These are phyloP conservation scores for Balaeniceps rex DNA, from an alignment of 2,113 vertebrate genomes.

Conservation along the genomic window DNA sequence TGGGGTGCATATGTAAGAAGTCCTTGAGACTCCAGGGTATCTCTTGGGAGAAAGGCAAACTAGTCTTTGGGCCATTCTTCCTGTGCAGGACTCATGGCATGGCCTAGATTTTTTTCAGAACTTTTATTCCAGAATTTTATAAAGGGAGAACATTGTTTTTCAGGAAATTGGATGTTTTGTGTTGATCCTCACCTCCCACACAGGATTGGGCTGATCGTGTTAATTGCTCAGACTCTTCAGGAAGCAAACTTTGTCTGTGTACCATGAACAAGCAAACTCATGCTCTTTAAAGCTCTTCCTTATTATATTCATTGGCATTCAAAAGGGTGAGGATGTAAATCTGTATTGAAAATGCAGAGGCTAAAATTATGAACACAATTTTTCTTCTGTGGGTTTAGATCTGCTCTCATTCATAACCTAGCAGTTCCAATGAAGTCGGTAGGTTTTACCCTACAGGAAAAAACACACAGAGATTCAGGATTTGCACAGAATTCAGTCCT, in stretches of 20 bases:
- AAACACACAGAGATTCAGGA: background rate
- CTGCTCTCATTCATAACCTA: background rate
- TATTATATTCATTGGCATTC: background rate
- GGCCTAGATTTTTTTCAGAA: background rate
- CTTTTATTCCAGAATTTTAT: background rate
- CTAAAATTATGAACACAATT: background rate
- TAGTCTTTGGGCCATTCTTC: background rate
- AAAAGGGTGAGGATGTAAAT: background rate
- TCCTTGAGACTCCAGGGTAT: background rate
- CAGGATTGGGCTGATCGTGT: background rate
- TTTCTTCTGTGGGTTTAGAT: background rate
- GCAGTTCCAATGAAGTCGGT: background rate
- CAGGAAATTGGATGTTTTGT: background rate
- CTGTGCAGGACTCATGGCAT: background rate
- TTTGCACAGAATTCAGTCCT: background rate
- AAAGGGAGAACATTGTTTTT: background rate
- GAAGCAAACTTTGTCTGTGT: background rate
- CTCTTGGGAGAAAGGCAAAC: background rate
- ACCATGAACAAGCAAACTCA: background rate
- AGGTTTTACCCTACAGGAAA: background rate
- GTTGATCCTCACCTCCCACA: background rate
- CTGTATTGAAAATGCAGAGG: background rate
- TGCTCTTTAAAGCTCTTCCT: background rate
- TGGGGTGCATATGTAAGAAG: background rate
- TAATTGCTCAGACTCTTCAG: background rate